phyloP scores from a whole-genome alignment of 1,140 invertebrate genomes.

The Eriosoma lanigerum region DNA sequence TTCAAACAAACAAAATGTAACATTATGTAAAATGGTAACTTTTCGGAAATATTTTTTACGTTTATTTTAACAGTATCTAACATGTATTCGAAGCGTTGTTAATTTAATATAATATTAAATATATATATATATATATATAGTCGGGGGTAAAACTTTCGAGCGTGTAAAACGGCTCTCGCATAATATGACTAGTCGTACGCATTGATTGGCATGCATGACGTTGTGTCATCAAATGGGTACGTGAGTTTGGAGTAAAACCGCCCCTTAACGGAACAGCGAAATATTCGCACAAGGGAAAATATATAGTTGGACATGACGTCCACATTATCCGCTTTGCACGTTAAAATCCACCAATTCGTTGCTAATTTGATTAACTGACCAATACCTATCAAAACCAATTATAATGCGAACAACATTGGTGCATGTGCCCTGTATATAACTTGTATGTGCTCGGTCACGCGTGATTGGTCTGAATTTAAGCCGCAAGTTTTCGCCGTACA shows the following conservation, averaged over 20 bases:
- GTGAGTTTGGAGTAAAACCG: not conserved
- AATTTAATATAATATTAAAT: too few species aligned
- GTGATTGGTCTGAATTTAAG: not conserved
- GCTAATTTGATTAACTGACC: constrained; percentile 1
- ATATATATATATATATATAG: too few species aligned
- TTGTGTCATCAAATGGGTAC: not conserved
- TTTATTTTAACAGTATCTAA: too few species aligned
- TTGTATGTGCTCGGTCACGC: not conserved
- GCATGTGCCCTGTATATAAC: not conserved
- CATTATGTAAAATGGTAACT: too few species aligned
- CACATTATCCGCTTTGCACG: not conserved
- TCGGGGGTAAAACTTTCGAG: too few species aligned
- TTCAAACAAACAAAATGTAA: too few species aligned
- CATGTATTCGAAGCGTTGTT: too few species aligned
- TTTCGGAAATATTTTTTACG: too few species aligned
- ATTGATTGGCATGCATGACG: constrained; percentile 9
- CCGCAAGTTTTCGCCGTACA: not conserved
- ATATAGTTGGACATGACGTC: not conserved
- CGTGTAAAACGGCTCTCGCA: too few species aligned
- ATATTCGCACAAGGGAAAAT: not conserved
- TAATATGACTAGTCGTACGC: not conserved
- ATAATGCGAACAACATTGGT: not conserved
- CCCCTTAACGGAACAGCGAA: too few species aligned
- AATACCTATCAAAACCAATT: constrained; percentile 6
- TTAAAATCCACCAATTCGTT: constrained; percentile 16